Base-by-base conservation (phyloP, 2,113 vertebrate species). In the Sinocyclocheilus anshuiensis region DNA sequence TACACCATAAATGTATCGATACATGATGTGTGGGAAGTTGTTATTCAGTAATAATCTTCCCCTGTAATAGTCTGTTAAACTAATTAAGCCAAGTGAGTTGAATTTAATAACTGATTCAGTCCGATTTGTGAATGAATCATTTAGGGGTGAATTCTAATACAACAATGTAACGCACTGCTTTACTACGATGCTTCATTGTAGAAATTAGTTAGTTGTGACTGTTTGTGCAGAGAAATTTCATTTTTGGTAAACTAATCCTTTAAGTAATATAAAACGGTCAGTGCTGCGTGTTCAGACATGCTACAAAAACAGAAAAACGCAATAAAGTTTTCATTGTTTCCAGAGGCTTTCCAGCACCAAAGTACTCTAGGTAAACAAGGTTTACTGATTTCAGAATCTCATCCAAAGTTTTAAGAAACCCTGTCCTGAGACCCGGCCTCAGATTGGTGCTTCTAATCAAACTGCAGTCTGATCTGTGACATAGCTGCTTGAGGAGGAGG, bases 301-400 rank as follows among this genome's bases (percentile, higher is more conserved):
- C 74, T 50, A n/a, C 39, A 15, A 78, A 86, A 87, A 90, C 87
- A 86, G 91, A 90, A 91, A 91, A 83, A 89, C 91, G 88, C 92
- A 81, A 87, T 93, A 91, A 93, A 93, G 85, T 81, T 93, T 93
- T 93, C 90, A 93, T 91, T 92, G 89, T 91, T 79, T 88, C 88
- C 86, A 69, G 86, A 61, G 57, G 48, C 22, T 65, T 63, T 20
- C n/a, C 59, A 29, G 59, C 15, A 18, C 36, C 39, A 76, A 77
- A 50, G 3, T 1, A 22, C 12, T 80, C 3, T 33, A 77, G 24
- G 77, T 36, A 78, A 77, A 71, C 48, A 77, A 20, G 8, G 15
- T 33, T 77, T 18, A 57, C 20, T 11, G 26, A 55, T 42, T 18
- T 81, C 20, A 9, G 12, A 80, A 7, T 7, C 11, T 15, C 13